Percentiles rank a stretch among this genome's conserved stretches.
Evolutionary conservation across 2,113 vertebrate species (phyloP).

Genomic region (Oceanodroma tethys): DNA sequence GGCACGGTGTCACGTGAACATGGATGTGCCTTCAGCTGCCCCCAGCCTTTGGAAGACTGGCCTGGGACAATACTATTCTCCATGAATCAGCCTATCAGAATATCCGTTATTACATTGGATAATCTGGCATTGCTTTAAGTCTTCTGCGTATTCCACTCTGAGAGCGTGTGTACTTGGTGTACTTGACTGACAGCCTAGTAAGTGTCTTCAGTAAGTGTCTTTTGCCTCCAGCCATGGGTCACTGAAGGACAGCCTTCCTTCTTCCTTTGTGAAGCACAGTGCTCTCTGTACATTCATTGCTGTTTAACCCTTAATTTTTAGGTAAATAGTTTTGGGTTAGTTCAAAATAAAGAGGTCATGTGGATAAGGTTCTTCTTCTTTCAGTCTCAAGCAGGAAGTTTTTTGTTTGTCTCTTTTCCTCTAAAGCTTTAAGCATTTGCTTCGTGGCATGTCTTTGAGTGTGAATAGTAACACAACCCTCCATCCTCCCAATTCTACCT

Average conservation of each 20-base stretch:
- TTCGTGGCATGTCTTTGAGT: not conserved
- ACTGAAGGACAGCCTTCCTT: not conserved
- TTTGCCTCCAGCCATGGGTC: not conserved
- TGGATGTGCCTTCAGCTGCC: not conserved
- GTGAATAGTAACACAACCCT: not conserved
- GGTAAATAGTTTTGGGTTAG: not conserved
- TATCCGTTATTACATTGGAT: not conserved
- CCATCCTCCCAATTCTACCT: not conserved
- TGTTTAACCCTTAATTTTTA: not conserved
- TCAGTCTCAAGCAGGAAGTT: not conserved
- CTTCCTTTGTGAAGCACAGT: not conserved
- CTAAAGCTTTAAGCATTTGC: not conserved
- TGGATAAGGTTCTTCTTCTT: not conserved
- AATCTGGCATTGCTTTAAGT: not conserved
- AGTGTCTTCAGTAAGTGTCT: not conserved
- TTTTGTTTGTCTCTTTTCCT: not conserved
- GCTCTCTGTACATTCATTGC: not conserved
- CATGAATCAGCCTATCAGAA: not conserved
- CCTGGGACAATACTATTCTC: too few species aligned
- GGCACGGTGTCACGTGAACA: fast-evolving
- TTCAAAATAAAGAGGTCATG: not conserved
- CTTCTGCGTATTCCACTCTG: not conserved
- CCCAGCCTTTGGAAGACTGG: not conserved
- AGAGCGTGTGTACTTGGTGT: not conserved
- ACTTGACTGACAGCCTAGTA: not conserved